These are phyloP conservation scores for Pelodiscus sinensis DNA, from an alignment of 2,113 vertebrate genomes.

Conservation along the genomic window DNA sequence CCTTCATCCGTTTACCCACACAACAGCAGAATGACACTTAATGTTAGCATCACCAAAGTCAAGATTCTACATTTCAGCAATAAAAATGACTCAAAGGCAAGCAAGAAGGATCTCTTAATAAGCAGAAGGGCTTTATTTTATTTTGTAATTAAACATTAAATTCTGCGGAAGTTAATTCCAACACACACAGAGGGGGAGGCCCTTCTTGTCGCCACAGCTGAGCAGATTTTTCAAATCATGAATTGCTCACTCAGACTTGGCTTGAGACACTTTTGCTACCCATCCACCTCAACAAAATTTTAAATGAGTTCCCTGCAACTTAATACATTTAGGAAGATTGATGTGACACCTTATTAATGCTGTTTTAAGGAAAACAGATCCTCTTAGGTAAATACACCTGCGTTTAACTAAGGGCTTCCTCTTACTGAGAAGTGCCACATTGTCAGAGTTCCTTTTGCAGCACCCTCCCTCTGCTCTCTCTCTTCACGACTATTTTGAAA, in stretches of 20 bases:
- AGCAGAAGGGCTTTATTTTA: fast-evolving
- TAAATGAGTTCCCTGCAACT: neutral
- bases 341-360: neutral
- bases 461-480: too few relatives aligned
- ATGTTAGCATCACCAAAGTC: neutral
- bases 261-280: neutral
- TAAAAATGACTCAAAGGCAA: neutral
- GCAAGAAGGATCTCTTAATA: neutral
- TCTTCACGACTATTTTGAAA: too few relatives aligned
- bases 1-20: neutral
- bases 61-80: neutral
- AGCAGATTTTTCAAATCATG: neutral
- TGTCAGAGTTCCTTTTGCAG: too few relatives aligned
- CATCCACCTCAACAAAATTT: neutral
- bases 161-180: neutral
- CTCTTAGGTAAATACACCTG: neutral
- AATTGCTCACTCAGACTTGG: neutral
- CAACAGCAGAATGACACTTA: neutral
- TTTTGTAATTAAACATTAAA: neutral
- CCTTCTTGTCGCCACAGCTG: neutral
- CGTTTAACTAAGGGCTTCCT: too few relatives aligned
- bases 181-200: fast-evolving
- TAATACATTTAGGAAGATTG: neutral
- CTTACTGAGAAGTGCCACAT: too few relatives aligned
- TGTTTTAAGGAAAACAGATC: neutral